These are phyloP conservation scores for Chionomys nivalis DNA, from an alignment of 2,113 vertebrate species.

Conservation along the genomic window DNA sequence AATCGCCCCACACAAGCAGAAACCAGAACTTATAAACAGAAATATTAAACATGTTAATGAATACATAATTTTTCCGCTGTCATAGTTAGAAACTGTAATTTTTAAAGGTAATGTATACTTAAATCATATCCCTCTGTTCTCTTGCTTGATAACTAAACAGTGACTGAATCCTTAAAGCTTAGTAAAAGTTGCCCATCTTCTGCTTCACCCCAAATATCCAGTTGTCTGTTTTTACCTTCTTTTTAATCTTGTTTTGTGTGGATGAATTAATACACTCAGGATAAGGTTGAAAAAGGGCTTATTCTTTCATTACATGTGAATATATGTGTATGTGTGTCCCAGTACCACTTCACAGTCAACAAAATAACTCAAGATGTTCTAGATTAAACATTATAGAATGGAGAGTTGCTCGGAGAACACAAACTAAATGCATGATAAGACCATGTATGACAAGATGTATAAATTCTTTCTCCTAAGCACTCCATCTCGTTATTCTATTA, in stretches of 20 bases:
- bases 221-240: not conserved
- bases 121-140: not conserved
- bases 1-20: not conserved
- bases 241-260: not conserved
- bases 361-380: constrained; percentile 9
- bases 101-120: not conserved
- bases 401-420: constrained; percentile 9
- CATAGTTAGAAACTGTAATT: not conserved
- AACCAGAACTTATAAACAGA: not conserved
- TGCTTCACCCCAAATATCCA: not conserved
- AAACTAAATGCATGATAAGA: constrained; percentile 4
- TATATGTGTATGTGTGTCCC: not conserved
- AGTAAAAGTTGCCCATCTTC: constrained; percentile 1
- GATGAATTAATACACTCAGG: not conserved
- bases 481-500: constrained; percentile 58
- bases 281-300: not conserved
- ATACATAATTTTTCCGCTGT: not conserved
- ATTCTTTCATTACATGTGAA: constrained; percentile 47
- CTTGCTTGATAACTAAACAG: not conserved
- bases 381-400: constrained; percentile 14
- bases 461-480: constrained; percentile 43
- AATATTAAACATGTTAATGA: not conserved
- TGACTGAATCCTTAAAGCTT: not conserved
- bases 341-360: not conserved
- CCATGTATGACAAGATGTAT: constrained; percentile 51